Base-by-base conservation (phyloP, 1,140 invertebrate species). In the Idris sp. region DNA sequence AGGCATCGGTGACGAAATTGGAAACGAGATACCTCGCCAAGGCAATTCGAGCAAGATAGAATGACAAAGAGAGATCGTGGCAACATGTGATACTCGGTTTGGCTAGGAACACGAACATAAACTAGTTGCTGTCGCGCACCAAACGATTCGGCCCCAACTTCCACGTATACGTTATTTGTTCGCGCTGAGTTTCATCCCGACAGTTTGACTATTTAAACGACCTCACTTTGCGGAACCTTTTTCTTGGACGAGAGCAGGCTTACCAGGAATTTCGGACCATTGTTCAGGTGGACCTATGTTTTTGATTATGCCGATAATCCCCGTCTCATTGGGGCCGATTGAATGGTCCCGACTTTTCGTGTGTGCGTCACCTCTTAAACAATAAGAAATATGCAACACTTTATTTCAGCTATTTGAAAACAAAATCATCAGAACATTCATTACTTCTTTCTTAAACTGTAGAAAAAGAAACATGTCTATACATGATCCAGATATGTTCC, bases 141-240 rank as follows among this genome's bases (percentile, higher is more conserved):
- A n/a, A n/a, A n/a, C n/a, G n/a, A n/a, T n/a, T n/a, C n/a, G 30
- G 58, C 68, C 69, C 65, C 54, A 74, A 44, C 76, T 81, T 83
- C 79, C 77, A 79, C 76, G 81, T 82, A 81, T 80, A 77, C 64
- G 65, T 81, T 76, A 74, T 81, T 82, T 80, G 69, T 81, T 79
- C 77, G 78, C 74, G 56, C 33, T 9, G 10, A 44, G 65, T 51
- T 78, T 58, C 54, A 61, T 59, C 30, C 11, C 11, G 54, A 56
- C 31, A 54, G 46, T 53, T 72, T 59, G 59, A 76, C 80, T 78
- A 76, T 82, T 81, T 77, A 36, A 80, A 74, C 78, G 67, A 41
- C 19, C 61, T 46, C 53, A 54, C 65, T 67, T 56, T 44, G 46
- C 46, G 28, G 18, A 48, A n/a, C 56, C 48, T 36, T 43, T 41